These are phyloP conservation scores for Anoplolepis gracilipes DNA, from an alignment of 1,140 invertebrate species.

Conservation along the genomic window DNA sequence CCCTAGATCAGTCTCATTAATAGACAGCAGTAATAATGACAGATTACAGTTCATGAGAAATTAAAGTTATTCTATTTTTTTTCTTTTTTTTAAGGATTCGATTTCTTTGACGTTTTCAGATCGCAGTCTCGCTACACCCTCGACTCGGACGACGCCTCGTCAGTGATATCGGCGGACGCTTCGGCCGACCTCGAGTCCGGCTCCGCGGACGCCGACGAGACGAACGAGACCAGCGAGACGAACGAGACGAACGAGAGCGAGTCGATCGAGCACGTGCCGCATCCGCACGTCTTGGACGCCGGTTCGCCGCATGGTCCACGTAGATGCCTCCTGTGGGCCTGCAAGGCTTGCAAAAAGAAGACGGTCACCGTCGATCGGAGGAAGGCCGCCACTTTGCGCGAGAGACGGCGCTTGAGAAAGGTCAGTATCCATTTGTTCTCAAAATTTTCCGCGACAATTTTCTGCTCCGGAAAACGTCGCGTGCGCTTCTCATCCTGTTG, in stretches of 20 bases:
- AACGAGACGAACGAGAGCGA: conserved; percentile 79
- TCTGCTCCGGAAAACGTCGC: not conserved
- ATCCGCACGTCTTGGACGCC: conserved; percentile 80
- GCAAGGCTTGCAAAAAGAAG: conserved; percentile 98
- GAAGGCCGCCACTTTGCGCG: conserved; percentile 98
- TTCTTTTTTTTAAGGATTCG: too few relatives aligned
- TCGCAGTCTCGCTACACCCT: conserved; percentile 76
- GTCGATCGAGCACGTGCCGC: conserved; percentile 81
- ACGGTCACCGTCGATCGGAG: conserved; percentile 97
- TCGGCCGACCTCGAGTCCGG: conserved; percentile 81
- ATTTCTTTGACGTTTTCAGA: conserved; percentile 25
- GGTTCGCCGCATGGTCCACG: conserved; percentile 86
- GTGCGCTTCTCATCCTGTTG: not conserved
- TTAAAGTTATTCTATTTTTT: too few relatives aligned
- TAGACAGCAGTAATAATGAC: too few relatives aligned
- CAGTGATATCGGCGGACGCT: conserved; percentile 80
- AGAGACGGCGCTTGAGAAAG: conserved; percentile 96
- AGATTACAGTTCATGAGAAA: too few relatives aligned
- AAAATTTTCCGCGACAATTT: not conserved
- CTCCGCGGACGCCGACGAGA: conserved; percentile 81
- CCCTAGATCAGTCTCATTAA: too few relatives aligned
- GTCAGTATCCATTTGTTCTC: conserved; percentile 84
- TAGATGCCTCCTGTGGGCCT: conserved; percentile 97
- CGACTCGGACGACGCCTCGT: conserved; percentile 83
- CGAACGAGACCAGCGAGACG: conserved; percentile 74